Percentiles rank a stretch among this genome's conserved stretches.
Conservation (phyloP, 2,888 invertebrate genomes). For the Drosophila mettleri region DNA sequence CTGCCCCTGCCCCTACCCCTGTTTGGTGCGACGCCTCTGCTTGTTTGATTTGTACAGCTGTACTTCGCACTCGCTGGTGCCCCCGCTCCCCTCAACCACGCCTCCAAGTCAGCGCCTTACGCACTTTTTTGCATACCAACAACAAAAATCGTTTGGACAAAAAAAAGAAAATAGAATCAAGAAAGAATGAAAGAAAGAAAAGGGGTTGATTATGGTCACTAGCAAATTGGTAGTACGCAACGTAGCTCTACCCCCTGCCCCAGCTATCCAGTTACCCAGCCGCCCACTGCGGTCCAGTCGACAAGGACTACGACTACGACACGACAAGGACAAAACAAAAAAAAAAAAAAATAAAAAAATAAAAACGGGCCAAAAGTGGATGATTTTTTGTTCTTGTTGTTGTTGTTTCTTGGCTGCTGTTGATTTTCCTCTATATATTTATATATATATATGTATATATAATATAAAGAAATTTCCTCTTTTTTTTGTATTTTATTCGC, state of each 20-base stretch:
- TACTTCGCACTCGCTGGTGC: constrained; percentile 38
- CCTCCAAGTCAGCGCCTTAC: constrained; percentile 42
- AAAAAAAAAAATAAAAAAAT: constrained; percentile 69
- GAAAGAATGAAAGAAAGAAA: constrained; percentile 41
- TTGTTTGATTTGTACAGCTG: constrained; percentile 43
- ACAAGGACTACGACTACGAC: constrained; percentile 55
- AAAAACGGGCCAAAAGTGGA: constrained; percentile 71
- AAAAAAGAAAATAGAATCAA: constrained; percentile 29
- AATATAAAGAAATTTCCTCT: constrained; percentile 31
- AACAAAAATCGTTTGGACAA: constrained; percentile 29
- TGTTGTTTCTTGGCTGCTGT: constrained; percentile 49
- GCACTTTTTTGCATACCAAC: constrained; percentile 71
- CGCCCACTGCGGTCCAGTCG: constrained; percentile 29
- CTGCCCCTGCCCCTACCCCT: background rate
- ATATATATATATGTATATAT: constrained; percentile 25
- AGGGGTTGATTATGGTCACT: constrained; percentile 79
- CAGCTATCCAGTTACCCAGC: background rate
- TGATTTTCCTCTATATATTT: constrained; percentile 56
- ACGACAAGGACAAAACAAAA: constrained; percentile 65
- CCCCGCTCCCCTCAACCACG: background rate
- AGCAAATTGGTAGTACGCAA: constrained; percentile 74
- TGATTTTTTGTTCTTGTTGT: constrained; percentile 54
- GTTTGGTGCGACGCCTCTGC: constrained; percentile 18
- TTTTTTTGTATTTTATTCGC: constrained; percentile 59
- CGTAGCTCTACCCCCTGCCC: constrained; percentile 4